Percentiles rank a stretch among this genome's conserved stretches.
Evolutionary conservation across 2,888 invertebrate genomes (phyloP).

Genomic region (Chloromyia formosa): DNA sequence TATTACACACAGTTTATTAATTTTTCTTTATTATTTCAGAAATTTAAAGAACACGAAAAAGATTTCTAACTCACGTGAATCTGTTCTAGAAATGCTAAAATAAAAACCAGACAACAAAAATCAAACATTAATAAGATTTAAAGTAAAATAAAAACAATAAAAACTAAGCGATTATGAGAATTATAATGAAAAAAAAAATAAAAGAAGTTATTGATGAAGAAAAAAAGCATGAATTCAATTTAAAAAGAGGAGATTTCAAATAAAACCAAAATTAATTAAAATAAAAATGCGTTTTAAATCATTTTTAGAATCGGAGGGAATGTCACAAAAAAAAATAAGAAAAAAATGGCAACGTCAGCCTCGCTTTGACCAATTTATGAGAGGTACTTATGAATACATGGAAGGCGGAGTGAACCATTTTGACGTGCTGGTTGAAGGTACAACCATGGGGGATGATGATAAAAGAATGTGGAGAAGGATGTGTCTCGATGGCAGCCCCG

Average conservation of each 20-base stretch:
- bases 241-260: conserved; percentile 6
- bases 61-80: neutral
- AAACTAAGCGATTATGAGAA: neutral
- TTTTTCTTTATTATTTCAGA: conserved; percentile 9
- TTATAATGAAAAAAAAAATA: no score
- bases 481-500: no score
- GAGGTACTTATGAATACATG: no score
- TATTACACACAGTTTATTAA: conserved; percentile 1
- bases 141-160: conserved; percentile 2
- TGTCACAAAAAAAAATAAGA: no score
- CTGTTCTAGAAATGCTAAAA: neutral
- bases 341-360: no score
- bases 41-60: neutral
- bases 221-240: neutral
- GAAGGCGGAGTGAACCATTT: no score
- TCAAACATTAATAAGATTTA: conserved; percentile 23
- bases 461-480: no score
- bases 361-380: no score
- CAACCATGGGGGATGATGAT: no score
- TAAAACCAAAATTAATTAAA: conserved; percentile 16
- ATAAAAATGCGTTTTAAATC: neutral
- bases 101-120: conserved; percentile 1
- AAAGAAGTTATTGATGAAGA: neutral
- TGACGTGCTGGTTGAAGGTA: no score
- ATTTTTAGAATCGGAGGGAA: no score